Conservation (phyloP, 2,888 invertebrate species). For the Eudasyphora cyanicolor region DNA sequence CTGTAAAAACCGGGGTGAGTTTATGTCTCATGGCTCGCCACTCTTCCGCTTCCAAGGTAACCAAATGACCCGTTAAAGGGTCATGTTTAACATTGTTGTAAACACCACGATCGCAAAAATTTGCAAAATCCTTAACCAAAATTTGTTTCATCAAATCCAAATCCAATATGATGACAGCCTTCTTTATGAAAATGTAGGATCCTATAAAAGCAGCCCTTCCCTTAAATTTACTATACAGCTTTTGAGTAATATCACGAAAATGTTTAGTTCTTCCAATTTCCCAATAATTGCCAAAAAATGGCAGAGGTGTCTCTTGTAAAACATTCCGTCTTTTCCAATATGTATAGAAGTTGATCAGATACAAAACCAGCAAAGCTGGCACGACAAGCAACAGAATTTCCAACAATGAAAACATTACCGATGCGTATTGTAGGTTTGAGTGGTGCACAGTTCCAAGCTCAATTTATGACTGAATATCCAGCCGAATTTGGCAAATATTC, state of each 20-base stretch:
- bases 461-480: too few species aligned
- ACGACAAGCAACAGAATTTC: background rate
- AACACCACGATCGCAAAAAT: conserved; percentile 77
- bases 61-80: conserved; percentile 77
- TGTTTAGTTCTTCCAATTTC: conserved; percentile 54
- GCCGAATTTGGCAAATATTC: too few species aligned
- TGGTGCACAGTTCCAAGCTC: too few species aligned
- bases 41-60: conserved; percentile 74
- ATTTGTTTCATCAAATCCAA: conserved; percentile 71
- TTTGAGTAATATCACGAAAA: conserved; percentile 66
- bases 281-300: conserved; percentile 48
- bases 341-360: conserved; percentile 52
- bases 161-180: conserved; percentile 71
- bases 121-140: conserved; percentile 74
- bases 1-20: conserved; percentile 78
- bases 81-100: conserved; percentile 76
- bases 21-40: conserved; percentile 80
- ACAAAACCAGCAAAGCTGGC: background rate
- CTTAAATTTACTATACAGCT: conserved; percentile 57
- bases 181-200: conserved; percentile 71
- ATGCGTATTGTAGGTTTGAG: too few species aligned
- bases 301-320: conserved; percentile 52
- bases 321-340: conserved; percentile 62
- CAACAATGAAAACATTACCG: background rate
- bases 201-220: conserved; percentile 70